These are phyloP conservation scores for Physeter macrocephalus DNA, from an alignment of 2,113 vertebrate genomes.

Conservation along the genomic window DNA sequence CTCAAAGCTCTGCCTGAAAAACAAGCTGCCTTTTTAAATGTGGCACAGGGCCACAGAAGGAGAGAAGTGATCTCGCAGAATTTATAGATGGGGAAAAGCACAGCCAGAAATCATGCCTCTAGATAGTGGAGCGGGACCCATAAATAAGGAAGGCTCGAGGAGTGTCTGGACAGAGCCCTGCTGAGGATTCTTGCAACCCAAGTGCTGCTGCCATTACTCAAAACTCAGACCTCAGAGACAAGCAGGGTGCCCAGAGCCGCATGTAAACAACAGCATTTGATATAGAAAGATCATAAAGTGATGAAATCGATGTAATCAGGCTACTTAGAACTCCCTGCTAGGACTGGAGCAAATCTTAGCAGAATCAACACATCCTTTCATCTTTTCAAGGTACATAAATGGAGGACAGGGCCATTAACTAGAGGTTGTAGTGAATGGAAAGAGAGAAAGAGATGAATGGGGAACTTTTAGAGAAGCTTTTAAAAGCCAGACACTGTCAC, in stretches of 20 bases:
- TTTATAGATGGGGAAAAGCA: conserved; percentile 49
- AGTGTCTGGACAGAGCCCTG: conserved; percentile 12
- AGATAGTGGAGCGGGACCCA: not conserved
- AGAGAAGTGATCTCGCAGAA: not conserved
- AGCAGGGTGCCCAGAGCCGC: not conserved
- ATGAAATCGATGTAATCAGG: not conserved
- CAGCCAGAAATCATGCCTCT: conserved; percentile 57
- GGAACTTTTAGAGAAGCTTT: not conserved
- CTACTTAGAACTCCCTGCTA: not conserved
- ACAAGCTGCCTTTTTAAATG: conserved; percentile 56
- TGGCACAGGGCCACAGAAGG: conserved; percentile 2
- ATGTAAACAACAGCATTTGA: conserved; percentile 32
- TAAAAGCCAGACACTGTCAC: not conserved
- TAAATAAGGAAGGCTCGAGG: conserved; percentile 36
- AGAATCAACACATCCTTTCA: conserved; percentile 7
- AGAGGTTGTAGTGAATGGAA: not conserved
- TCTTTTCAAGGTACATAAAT: conserved; percentile 42
- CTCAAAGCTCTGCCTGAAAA: conserved; percentile 36
- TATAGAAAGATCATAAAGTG: conserved; percentile 24
- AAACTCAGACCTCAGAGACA: conserved; percentile 7
- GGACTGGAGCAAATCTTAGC: not conserved
- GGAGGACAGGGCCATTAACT: not conserved
- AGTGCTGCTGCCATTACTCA: conserved; percentile 40
- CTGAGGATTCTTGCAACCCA: not conserved
- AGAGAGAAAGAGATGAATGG: not conserved